These are phyloP conservation scores for Orthosia incerta DNA, from an alignment of 2,888 invertebrate genomes.

Conservation along the genomic window DNA sequence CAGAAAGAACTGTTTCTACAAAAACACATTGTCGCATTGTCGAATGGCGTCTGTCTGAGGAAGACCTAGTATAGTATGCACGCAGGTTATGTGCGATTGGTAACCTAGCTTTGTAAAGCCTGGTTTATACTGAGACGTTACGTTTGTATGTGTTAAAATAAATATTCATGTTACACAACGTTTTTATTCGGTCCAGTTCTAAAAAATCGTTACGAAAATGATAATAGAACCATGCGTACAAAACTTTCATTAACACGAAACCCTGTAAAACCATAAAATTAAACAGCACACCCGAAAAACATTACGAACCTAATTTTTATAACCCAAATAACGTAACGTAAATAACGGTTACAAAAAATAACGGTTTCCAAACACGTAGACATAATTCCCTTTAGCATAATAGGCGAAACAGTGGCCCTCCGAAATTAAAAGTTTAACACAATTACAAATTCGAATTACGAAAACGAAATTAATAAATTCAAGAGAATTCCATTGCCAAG, in stretches of 20 bases:
- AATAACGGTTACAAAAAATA: constrained; percentile 58
- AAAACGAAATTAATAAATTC: constrained; percentile 67
- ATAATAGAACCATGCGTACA: constrained; percentile 4
- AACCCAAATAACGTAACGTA: constrained; percentile 48
- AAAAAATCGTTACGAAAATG: background rate
- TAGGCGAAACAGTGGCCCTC: constrained; percentile 54
- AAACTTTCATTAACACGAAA: constrained; percentile 24
- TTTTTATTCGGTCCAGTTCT: background rate
- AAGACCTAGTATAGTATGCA: background rate
- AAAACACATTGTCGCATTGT: no score
- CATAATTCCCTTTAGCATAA: constrained; percentile 61
- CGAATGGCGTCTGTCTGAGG: background rate
- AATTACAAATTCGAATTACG: constrained; percentile 62
- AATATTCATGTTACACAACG: no score
- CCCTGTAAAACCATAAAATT: constrained; percentile 32
- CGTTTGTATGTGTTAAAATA: no score
- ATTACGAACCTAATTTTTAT: constrained; percentile 60
- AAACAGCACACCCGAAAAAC: constrained; percentile 44
- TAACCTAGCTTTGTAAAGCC: background rate
- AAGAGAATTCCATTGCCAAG: constrained; percentile 57
- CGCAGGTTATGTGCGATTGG: background rate
- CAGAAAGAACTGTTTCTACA: no score
- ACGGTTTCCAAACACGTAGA: constrained; percentile 62
- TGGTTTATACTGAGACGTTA: background rate
- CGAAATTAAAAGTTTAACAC: constrained; percentile 65